Conservation (phyloP, 2,888 invertebrate species). For the Augochlorella aurata region DNA sequence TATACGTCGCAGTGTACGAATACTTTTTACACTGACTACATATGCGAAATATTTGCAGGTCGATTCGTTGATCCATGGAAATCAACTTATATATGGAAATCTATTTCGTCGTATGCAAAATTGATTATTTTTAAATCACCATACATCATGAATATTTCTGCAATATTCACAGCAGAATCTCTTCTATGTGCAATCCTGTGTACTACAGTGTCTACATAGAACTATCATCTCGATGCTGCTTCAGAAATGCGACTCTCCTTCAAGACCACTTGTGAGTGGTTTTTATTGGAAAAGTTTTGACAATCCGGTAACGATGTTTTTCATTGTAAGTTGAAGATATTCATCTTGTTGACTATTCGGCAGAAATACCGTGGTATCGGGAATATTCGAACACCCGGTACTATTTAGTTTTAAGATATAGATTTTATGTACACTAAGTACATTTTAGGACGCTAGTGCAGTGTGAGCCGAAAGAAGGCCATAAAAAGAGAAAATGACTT, state of each 20-base stretch:
- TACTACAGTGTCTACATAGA: not conserved
- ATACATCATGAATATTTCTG: not conserved
- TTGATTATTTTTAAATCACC: not conserved
- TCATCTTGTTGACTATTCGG: not conserved
- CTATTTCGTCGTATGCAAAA: not conserved
- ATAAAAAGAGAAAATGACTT: too few species aligned
- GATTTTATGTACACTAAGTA: too few species aligned
- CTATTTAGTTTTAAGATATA: too few species aligned
- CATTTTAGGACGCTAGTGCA: too few species aligned
- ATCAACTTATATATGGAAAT: not conserved
- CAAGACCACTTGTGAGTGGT: not conserved
- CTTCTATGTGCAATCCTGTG: not conserved
- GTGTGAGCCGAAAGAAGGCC: too few species aligned
- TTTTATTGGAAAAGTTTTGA: not conserved
- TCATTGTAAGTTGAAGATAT: not conserved
- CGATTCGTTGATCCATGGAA: too few species aligned
- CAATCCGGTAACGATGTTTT: not conserved
- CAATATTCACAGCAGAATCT: not conserved
- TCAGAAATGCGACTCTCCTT: not conserved
- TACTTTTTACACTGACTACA: too few species aligned
- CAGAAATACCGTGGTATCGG: too few species aligned
- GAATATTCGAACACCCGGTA: too few species aligned
- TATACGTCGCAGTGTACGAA: too few species aligned
- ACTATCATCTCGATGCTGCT: not conserved
- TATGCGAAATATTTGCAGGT: too few species aligned